Evolutionary conservation across 1,140 invertebrate genomes (phyloP).

Genomic region (Bombus waltoni): DNA sequence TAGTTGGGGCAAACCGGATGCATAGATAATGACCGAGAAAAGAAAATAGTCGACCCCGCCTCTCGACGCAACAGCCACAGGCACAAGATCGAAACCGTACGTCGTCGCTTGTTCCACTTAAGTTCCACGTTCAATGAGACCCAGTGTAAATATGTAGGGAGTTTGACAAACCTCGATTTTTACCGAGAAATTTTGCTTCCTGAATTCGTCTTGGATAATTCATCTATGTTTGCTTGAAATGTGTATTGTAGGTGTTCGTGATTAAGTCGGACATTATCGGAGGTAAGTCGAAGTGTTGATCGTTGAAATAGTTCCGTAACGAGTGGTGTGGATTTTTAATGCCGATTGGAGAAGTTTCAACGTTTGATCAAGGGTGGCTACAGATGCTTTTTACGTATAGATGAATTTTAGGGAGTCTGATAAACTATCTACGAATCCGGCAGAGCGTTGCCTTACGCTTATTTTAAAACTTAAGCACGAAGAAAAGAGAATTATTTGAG

Average conservation of each 20-base stretch:
- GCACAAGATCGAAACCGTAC: too few species aligned
- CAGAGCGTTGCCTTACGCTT: too few species aligned
- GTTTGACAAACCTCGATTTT: not conserved
- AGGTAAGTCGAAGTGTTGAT: too few species aligned
- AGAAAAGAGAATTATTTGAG: too few species aligned
- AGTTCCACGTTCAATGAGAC: not conserved
- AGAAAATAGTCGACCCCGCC: slow-evolving; percentile 31
- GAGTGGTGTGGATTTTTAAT: too few species aligned
- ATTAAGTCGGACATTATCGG: not conserved
- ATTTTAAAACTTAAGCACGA: too few species aligned
- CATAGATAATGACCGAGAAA: slow-evolving; percentile 48
- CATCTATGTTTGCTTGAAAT: not conserved
- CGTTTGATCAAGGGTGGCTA: too few species aligned
- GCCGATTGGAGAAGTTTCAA: too few species aligned
- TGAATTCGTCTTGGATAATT: not conserved
- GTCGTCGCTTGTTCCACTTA: not conserved
- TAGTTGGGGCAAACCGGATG: slow-evolving; percentile 39
- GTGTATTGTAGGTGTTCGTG: not conserved
- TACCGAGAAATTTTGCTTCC: not conserved
- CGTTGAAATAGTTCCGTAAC: too few species aligned
- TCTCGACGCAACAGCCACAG: slow-evolving; percentile 11
- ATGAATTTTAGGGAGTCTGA: too few species aligned
- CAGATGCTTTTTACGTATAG: too few species aligned
- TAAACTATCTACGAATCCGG: too few species aligned
- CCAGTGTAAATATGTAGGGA: not conserved